Evolutionary conservation across 2,113 vertebrate genomes (phyloP).

Genomic region (Rousettus leschenaultii): DNA sequence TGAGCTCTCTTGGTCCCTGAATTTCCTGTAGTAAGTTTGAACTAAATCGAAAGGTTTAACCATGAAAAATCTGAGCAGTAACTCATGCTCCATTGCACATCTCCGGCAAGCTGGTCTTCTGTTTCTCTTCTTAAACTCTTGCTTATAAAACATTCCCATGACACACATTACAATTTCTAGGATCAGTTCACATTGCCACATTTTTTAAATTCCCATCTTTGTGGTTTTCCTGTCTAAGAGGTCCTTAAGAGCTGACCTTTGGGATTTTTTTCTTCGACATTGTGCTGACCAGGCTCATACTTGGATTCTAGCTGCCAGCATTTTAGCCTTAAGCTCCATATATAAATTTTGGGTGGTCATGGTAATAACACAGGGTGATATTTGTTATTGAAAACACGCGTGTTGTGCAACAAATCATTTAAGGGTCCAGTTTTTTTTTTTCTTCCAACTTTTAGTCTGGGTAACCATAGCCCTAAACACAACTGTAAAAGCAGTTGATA

Average conservation of each 20-base stretch:
- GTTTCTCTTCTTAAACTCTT: neutral
- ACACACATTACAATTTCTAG: neutral
- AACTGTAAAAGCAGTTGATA: neutral
- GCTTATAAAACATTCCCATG: constrained; percentile 1
- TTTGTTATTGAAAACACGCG: neutral
- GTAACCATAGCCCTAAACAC: no score
- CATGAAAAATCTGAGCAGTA: neutral
- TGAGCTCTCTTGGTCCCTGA: neutral
- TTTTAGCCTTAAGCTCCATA: neutral
- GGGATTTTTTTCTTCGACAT: neutral
- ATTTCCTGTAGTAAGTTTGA: neutral
- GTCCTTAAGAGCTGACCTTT: constrained; percentile 20
- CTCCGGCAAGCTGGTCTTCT: neutral
- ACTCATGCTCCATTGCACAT: no score
- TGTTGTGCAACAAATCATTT: neutral
- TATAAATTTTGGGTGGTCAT: constrained; percentile 39
- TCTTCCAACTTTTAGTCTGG: neutral
- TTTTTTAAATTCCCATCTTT: constrained; percentile 47
- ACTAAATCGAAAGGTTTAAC: neutral
- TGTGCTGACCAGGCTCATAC: constrained; percentile 41
- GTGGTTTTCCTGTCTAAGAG: constrained; percentile 59
- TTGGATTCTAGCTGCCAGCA: neutral
- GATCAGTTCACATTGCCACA: constrained; percentile 13
- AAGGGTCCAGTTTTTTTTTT: neutral
- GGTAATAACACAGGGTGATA: neutral